Evolutionary conservation across 1,140 invertebrate species (phyloP).

Genomic region (Goniozus legneri): DNA sequence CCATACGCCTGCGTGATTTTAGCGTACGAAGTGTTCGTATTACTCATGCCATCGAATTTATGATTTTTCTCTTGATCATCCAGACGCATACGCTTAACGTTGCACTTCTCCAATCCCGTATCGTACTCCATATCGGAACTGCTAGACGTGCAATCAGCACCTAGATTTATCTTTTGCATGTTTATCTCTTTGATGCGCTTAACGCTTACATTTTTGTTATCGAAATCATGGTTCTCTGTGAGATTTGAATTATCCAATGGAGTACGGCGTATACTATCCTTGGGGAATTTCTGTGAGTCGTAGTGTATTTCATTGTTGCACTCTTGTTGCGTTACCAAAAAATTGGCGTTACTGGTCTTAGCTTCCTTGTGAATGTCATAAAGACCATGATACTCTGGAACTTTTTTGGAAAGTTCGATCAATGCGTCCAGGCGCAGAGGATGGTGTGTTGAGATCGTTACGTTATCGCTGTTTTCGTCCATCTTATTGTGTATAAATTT

Average conservation of each 20-base stretch:
- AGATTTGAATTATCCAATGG: conserved; percentile 49
- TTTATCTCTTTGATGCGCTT: conserved; percentile 57
- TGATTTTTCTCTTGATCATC: conserved; percentile 54
- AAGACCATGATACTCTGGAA: conserved; percentile 36
- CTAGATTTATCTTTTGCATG: conserved; percentile 39
- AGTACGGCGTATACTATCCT: conserved; percentile 42
- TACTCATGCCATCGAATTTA: conserved; percentile 28
- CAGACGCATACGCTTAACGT: conserved; percentile 51
- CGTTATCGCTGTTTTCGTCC: conserved; percentile 18
- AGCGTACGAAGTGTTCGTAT: conserved; percentile 29
- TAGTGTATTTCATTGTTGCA: conserved; percentile 59
- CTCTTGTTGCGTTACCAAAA: conserved; percentile 55
- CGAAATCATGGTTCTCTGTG: conserved; percentile 51
- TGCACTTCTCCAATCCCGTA: conserved; percentile 44
- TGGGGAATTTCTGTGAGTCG: conserved; percentile 65
- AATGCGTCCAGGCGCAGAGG: conserved; percentile 30
- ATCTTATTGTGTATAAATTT: conserved; percentile 43
- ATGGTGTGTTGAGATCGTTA: conserved; percentile 6
- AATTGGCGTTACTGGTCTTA: conserved; percentile 65
- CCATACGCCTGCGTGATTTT: conserved; percentile 32
- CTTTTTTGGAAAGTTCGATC: conserved; percentile 32
- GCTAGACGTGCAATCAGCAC: conserved; percentile 33
- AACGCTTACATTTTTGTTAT: conserved; percentile 45
- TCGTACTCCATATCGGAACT: conserved; percentile 44
- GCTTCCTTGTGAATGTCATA: conserved; percentile 64